These are phyloP conservation scores for Steinernema hermaphroditum DNA, from an alignment of 2,888 invertebrate genomes.

Conservation along the genomic window DNA sequence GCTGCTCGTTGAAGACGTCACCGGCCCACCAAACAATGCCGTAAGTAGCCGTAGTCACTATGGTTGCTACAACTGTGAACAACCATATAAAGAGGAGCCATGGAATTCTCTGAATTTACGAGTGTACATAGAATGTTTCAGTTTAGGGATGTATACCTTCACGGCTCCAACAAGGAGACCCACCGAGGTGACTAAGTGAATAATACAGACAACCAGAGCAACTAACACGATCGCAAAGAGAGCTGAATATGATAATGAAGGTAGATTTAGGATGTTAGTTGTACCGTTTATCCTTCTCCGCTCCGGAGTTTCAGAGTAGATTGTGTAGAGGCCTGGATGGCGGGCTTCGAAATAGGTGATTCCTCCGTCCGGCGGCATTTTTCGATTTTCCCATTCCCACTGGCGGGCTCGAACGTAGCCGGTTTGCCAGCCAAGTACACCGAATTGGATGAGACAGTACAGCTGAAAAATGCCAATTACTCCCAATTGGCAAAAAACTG, in stretches of 20 bases:
- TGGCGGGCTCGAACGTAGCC: conserved; percentile 54
- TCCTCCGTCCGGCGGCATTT: conserved; percentile 57
- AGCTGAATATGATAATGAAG: conserved; percentile 50
- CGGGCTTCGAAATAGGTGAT: conserved; percentile 52
- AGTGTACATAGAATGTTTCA: not conserved
- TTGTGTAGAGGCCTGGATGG: conserved; percentile 62
- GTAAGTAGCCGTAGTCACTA: conserved; percentile 59
- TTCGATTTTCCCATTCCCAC: conserved; percentile 60
- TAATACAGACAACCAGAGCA: conserved; percentile 51
- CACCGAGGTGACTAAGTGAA: conserved; percentile 54
- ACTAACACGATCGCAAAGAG: conserved; percentile 62
- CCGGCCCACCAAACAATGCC: conserved; percentile 64
- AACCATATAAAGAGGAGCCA: conserved; percentile 60
- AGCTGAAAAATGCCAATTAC: too few species aligned
- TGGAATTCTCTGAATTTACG: conserved; percentile 46
- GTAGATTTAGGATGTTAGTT: too few species aligned
- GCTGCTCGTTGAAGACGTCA: conserved; percentile 63
- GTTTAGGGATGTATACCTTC: conserved; percentile 44
- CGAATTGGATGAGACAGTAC: conserved; percentile 62
- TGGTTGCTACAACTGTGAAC: conserved; percentile 51
- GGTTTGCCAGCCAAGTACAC: conserved; percentile 63
- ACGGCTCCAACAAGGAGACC: conserved; percentile 55
- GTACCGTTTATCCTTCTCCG: conserved; percentile 60
- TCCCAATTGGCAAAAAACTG: too few species aligned
- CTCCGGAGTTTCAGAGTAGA: conserved; percentile 64